Conservation (phyloP, 2,797 vertebrate genomes). For the Sitta carolinensis region DNA sequence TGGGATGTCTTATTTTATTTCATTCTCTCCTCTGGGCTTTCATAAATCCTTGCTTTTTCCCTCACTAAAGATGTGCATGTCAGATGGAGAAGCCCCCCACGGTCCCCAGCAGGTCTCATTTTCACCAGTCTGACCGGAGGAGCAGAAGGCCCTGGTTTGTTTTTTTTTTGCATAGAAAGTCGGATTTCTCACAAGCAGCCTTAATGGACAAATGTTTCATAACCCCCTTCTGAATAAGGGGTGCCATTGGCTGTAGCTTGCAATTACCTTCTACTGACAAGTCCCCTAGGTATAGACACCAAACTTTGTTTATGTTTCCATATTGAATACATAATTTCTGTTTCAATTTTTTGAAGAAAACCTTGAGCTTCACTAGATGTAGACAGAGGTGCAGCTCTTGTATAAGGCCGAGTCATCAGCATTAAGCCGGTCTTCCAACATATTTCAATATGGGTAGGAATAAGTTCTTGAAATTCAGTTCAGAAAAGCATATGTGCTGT, state of each 20-base stretch:
- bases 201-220: background rate
- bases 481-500: background rate
- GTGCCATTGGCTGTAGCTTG: background rate
- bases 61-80: background rate
- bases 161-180: background rate
- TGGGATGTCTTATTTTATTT: background rate
- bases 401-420: background rate
- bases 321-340: background rate
- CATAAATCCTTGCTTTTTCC: background rate
- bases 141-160: background rate
- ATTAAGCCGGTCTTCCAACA: background rate
- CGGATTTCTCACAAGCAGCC: background rate
- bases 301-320: background rate
- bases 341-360: background rate
- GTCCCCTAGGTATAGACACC: background rate
- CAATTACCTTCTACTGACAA: background rate
- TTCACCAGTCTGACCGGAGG: background rate
- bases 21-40: background rate
- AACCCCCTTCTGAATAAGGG: background rate
- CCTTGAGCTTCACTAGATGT: background rate
- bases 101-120: background rate
- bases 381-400: background rate
- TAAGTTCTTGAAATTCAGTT: background rate
- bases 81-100: accelerated
- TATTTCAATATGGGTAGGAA: background rate